phyloP scores from a whole-genome alignment of 2,797 vertebrate genomes.

The Lophotriccus pileatus region DNA sequence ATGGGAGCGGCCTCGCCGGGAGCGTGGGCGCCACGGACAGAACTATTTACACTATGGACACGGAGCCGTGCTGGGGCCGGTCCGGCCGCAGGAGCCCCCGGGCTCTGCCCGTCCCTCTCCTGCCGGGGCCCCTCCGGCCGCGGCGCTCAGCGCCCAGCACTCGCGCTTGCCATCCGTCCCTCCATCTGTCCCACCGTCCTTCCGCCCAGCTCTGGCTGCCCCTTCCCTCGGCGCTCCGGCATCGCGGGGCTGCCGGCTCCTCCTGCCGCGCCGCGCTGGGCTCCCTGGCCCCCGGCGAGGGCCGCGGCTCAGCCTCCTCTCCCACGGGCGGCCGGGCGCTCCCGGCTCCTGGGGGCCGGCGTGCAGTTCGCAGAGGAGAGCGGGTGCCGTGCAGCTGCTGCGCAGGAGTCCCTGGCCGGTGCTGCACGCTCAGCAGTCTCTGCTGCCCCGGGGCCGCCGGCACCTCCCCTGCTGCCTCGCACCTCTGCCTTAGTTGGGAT shows the following conservation, averaged over 20 bases:
- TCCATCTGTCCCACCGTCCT: not conserved
- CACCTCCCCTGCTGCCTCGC: not conserved
- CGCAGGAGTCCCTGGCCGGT: not conserved
- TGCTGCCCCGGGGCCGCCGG: not conserved
- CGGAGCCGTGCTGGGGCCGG: not conserved
- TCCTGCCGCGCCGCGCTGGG: not conserved
- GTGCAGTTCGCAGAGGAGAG: slow-evolving; percentile 33
- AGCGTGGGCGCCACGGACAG: not conserved
- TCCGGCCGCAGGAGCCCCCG: not conserved
- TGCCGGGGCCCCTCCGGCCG: not conserved
- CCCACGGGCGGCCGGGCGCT: not conserved
- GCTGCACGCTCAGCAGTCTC: slow-evolving; percentile 13
- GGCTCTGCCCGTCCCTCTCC: not conserved
- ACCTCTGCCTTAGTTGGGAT: slow-evolving; percentile 66
- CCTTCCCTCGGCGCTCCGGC: not conserved
- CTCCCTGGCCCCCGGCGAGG: not conserved
- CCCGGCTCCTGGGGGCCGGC: not conserved
- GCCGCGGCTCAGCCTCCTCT: not conserved
- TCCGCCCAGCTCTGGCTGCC: not conserved
- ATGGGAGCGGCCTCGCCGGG: not conserved
- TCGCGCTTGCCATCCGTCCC: not conserved
- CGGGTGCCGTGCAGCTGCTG: not conserved
- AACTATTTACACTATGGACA: not conserved
- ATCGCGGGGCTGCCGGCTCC: not conserved
- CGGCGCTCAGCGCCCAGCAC: not conserved